These are phyloP conservation scores for Priapulus caudatus DNA, from an alignment of 2,888 invertebrate species.

Conservation along the genomic window DNA sequence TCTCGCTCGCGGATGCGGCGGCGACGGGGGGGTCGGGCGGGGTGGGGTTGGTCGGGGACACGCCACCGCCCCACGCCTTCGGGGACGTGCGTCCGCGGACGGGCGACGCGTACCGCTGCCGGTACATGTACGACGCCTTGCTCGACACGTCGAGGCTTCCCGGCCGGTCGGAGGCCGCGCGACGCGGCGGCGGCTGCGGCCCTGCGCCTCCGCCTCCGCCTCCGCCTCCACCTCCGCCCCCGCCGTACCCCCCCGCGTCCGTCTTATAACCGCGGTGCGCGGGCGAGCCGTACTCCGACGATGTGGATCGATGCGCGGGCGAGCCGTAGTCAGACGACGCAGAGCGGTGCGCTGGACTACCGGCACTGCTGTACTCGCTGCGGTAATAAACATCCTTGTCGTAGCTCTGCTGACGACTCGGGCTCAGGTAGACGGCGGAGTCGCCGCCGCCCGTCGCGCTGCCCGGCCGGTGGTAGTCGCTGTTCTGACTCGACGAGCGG, in stretches of 20 bases:
- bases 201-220: conserved; percentile 14
- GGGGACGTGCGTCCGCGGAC: conserved; percentile 25
- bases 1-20: conserved; percentile 46
- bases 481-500: not conserved
- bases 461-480: not conserved
- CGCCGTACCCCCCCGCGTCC: conserved; percentile 9
- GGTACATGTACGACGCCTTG: conserved; percentile 49
- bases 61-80: conserved; percentile 39
- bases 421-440: conserved; percentile 46
- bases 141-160: conserved; percentile 45
- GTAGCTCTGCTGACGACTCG: conserved; percentile 50
- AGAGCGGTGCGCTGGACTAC: conserved; percentile 40
- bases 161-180: conserved; percentile 28
- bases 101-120: conserved; percentile 55
- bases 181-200: conserved; percentile 26
- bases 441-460: not conserved
- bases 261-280: not conserved
- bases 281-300: conserved; percentile 16
- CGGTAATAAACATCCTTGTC: conserved; percentile 42
- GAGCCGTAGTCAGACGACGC: conserved; percentile 22
- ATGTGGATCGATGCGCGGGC: conserved; percentile 2
- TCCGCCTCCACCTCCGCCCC: conserved; percentile 14
- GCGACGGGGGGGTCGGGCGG: conserved; percentile 69
- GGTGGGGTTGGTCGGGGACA: conserved; percentile 67
- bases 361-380: not conserved